Conservation (phyloP, 2,888 invertebrate genomes). For the Carpatolechia fugitivella region DNA sequence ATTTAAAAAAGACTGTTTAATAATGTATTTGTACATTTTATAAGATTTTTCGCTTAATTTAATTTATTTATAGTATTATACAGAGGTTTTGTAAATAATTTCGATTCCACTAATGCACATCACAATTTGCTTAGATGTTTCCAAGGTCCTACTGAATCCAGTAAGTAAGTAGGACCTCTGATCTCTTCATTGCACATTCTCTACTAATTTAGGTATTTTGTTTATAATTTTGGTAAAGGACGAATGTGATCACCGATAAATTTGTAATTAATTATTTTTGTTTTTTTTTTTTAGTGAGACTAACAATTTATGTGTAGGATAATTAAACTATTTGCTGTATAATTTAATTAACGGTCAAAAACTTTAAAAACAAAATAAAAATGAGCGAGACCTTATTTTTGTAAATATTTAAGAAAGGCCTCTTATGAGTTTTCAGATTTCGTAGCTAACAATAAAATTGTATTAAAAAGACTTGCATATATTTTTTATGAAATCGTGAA, state of each 20-base stretch:
- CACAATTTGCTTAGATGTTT: neutral
- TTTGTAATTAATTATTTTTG: neutral
- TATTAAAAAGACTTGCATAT: too few species aligned
- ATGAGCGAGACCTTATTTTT: neutral
- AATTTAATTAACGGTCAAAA: neutral
- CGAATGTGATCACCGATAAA: conserved; percentile 66
- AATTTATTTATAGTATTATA: neutral
- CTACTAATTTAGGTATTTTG: conserved; percentile 18
- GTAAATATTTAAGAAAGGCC: too few species aligned
- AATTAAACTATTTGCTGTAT: neutral
- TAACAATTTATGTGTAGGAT: conserved; percentile 8
- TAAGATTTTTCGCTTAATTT: neutral
- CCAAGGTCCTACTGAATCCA: neutral
- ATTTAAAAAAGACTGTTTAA: neutral
- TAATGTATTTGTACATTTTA: neutral
- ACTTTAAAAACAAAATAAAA: neutral
- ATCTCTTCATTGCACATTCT: conserved; percentile 8
- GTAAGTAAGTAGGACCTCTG: neutral
- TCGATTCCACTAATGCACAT: neutral
- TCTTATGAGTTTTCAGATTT: too few species aligned
- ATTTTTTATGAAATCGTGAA: too few species aligned
- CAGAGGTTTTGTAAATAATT: neutral
- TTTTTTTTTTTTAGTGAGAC: conserved; percentile 20
- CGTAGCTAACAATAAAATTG: too few species aligned
- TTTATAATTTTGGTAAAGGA: conserved; percentile 42